These are phyloP conservation scores for Ashinkailepas kermadecensis DNA, from an alignment of 2,888 invertebrate species.

Conservation along the genomic window DNA sequence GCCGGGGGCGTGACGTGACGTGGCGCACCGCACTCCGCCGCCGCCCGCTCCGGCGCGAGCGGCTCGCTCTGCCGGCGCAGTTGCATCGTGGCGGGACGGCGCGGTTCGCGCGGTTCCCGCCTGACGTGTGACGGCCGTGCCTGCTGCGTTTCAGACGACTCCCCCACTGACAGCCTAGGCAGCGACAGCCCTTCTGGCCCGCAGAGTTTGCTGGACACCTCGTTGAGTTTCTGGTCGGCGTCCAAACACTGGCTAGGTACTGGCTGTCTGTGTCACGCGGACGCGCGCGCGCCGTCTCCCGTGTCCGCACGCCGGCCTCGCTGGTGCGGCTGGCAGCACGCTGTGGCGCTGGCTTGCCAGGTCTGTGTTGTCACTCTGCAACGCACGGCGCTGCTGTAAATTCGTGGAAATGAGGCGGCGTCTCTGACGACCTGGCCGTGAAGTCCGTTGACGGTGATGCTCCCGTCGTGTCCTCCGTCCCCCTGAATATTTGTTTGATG, in stretches of 20 bases:
- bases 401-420: no score
- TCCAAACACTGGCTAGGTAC: conserved; percentile 19
- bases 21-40: no score
- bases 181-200: conserved; percentile 11
- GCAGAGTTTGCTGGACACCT: not conserved
- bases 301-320: not conserved
- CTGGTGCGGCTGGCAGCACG: no score
- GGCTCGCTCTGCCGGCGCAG: not conserved
- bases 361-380: no score
- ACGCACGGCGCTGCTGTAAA: no score
- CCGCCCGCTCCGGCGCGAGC: not conserved
- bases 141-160: conserved; percentile 13
- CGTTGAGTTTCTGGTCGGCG: not conserved
- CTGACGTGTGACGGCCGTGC: not conserved
- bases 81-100: not conserved
- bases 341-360: no score
- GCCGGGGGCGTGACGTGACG: no score
- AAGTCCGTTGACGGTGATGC: no score
- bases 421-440: no score
- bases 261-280: not conserved
- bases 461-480: no score
- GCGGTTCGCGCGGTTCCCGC: not conserved
- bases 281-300: not conserved
- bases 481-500: no score
- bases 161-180: conserved; percentile 13